Evolutionary conservation across 2,888 invertebrate species (phyloP).

Genomic region (Neocrepidodera transversa): DNA sequence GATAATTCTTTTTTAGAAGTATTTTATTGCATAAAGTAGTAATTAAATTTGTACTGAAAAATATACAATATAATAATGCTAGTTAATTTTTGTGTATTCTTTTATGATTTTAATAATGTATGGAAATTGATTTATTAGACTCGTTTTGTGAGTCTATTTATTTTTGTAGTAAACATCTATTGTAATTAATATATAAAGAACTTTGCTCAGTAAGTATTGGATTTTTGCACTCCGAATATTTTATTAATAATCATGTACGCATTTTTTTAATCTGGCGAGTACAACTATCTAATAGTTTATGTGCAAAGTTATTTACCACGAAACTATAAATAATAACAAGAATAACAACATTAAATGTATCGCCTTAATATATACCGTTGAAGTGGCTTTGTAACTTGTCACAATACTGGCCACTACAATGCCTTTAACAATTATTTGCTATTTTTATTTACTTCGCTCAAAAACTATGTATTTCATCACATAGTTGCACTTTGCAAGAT

Average conservation of each 20-base stretch:
- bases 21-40: constrained; percentile 32
- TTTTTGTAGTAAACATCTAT: constrained; percentile 15
- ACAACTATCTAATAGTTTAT: no score
- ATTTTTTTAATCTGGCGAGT: neutral
- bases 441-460: neutral
- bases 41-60: constrained; percentile 28
- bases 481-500: neutral
- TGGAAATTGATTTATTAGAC: neutral
- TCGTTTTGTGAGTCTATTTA: neutral
- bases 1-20: constrained; percentile 17
- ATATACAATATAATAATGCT: constrained; percentile 18
- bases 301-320: no score
- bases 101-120: neutral
- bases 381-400: neutral
- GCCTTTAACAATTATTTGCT: neutral
- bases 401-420: neutral
- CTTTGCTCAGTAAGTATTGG: neutral
- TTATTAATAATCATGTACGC: neutral
- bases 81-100: constrained; percentile 1
- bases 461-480: constrained; percentile 8
- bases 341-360: neutral
- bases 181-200: neutral
- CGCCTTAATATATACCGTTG: neutral
- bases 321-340: neutral
- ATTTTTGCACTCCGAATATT: neutral